Conservation (phyloP, 2,797 vertebrate species). For the Urophycis tenuis region DNA sequence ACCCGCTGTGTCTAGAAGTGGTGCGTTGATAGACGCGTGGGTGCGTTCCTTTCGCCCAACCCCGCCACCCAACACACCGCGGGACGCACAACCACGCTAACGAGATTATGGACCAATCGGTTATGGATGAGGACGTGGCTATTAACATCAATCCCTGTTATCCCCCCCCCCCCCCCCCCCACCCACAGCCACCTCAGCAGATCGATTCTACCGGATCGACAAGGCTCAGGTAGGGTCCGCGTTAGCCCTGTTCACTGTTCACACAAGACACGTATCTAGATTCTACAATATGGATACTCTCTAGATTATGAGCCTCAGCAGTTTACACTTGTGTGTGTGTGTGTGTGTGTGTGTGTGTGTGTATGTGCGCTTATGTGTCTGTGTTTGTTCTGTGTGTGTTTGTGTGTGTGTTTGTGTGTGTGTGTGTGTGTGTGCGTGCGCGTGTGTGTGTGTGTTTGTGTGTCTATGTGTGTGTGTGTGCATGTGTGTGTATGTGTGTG, state of each 20-base stretch:
- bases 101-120: slow-evolving; percentile 23
- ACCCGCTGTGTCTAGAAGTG: not conserved
- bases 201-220: slow-evolving; percentile 96
- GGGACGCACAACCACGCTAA: not conserved
- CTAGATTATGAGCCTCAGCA: not conserved
- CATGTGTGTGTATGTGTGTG: not conserved
- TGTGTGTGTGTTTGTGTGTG: slow-evolving; percentile 8
- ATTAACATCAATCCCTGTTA: not conserved
- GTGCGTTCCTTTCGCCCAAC: not conserved
- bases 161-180: not conserved
- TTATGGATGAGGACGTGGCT: not conserved
- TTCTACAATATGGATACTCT: not conserved
- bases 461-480: too few relatives aligned
- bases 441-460: not conserved
- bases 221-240: slow-evolving; percentile 87
- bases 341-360: too few relatives aligned
- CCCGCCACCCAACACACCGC: slow-evolving; percentile 58
- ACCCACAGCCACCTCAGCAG: slow-evolving; percentile 86
- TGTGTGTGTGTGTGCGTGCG: slow-evolving; percentile 69
- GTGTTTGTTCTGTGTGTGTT: not conserved
- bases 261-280: not conserved
- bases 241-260: too few relatives aligned
- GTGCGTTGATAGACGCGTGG: slow-evolving; percentile 59
- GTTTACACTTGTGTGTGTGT: not conserved
- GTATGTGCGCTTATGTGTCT: slow-evolving; percentile 9